Evolutionary conservation across 1,140 invertebrate genomes (phyloP), one percentile per base, ranked within the genome.

Genomic region (Bombus fervidus): DNA sequence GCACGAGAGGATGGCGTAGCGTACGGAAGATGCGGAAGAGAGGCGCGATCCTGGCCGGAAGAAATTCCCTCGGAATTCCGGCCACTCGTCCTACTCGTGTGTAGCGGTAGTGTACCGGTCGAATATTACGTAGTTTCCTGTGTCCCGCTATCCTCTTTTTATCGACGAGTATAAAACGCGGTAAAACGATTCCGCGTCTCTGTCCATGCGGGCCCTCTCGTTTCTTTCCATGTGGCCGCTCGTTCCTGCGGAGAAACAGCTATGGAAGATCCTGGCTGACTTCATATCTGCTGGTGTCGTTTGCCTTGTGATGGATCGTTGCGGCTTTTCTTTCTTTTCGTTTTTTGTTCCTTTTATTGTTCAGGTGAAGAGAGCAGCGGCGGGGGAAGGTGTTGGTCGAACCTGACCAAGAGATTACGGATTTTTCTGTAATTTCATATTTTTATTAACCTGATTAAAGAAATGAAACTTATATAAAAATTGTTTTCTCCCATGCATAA

Each of bases 11-110:
- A 15, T 15, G 43, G 43, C 43, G 13, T 13, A 47, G 43, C 43
- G 43, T 15, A 47, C 43, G 43, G 0, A 47, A 4, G 43, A 47
- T 15, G 15, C 79, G 34, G 22, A 25, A 73, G 68, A 28, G 69
- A 57, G 72, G 34, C 69, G 57, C 69, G 80, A 80, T 43, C 64
- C 66, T 34, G 31, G n/a, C 39, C 77, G 76, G 68, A 80, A 39
- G 83, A 85, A 85, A 85, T 85, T 80, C 68, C 43, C 39, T 71
- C 18, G 57, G 43, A 85, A 85, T 84, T 84, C 83, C 83, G 47
- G 66, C 74, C 47, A 43, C 47, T 84, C 74, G 73, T 69, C 39
- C 75, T 59, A 62, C 43, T 74, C 41, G 39, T 75, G 57, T 53
- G 57, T 13, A 28, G 25, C 39, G 57, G 13, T 37, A 83, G 57